A percentile compares a stretch with the other conserved stretches of the same genome.
Evolutionary conservation across 2,797 vertebrate species (phyloP).

Genomic region (Sebastiscus albofasciatus): DNA sequence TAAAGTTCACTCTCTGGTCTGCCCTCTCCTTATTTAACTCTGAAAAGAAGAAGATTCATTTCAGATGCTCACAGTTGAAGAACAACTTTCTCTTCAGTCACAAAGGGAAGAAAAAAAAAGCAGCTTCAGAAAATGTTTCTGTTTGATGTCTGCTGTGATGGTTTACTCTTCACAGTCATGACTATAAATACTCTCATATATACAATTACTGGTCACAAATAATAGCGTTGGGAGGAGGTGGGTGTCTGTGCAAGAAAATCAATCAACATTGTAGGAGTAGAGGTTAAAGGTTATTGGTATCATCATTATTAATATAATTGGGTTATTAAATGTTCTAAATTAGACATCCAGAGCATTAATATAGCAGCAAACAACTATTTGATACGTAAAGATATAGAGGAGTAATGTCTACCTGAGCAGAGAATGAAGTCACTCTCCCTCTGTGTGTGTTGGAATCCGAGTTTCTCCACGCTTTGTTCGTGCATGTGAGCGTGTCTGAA

Average conservation of each 20-base stretch:
- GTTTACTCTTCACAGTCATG: neutral
- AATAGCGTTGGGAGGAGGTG: neutral
- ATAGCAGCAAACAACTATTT: too few relatives aligned
- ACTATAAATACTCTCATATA: neutral
- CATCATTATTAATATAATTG: neutral
- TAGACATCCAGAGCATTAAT: too few relatives aligned
- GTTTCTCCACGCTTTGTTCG: too few relatives aligned
- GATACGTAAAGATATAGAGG: too few relatives aligned
- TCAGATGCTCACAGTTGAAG: neutral
- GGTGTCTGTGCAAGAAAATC: neutral
- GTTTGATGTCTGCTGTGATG: neutral
- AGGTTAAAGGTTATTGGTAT: neutral
- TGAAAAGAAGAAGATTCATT: neutral
- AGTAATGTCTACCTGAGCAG: too few relatives aligned
- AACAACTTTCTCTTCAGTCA: neutral
- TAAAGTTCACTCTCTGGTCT: neutral
- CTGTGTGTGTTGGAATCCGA: too few relatives aligned
- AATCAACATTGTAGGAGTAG: too few relatives aligned
- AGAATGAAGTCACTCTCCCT: too few relatives aligned
- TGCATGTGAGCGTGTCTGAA: too few relatives aligned
- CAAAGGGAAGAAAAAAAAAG: neutral
- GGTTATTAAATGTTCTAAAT: neutral
- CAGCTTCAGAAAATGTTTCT: neutral
- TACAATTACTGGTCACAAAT: neutral
- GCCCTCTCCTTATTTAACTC: conserved; percentile 17